Conservation (phyloP, 2,113 vertebrate species). For the Siniperca knerii region DNA sequence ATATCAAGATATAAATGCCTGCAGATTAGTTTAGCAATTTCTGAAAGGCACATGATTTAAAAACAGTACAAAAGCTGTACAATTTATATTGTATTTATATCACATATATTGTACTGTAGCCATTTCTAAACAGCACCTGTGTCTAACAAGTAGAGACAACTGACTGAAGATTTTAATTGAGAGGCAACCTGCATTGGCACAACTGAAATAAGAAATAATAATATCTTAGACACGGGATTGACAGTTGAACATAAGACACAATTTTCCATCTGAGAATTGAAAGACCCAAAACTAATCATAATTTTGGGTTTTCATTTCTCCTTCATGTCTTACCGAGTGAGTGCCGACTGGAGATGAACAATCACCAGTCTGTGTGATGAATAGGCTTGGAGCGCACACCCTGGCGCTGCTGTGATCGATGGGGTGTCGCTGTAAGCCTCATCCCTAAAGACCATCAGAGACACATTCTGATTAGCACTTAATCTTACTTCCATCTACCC, state of each 20-base stretch:
- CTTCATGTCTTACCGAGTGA: slow-evolving; percentile 32
- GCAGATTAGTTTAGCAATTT: background rate
- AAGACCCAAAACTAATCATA: slow-evolving; percentile 29
- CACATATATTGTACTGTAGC: background rate
- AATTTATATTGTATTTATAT: background rate
- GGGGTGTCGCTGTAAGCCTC: slow-evolving; percentile 60
- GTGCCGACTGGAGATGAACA: slow-evolving; percentile 55
- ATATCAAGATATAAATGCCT: background rate
- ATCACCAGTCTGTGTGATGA: slow-evolving; percentile 59
- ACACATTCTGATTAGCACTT: slow-evolving; percentile 73
- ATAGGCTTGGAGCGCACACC: slow-evolving; percentile 28
- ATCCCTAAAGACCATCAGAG: slow-evolving; percentile 63
- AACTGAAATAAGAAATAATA: slow-evolving; percentile 40
- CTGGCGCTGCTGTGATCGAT: slow-evolving; percentile 60
- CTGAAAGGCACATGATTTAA: background rate
- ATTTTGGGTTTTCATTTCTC: slow-evolving; percentile 49
- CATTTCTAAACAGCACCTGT: background rate
- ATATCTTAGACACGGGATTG: slow-evolving; percentile 28
- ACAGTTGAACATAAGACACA: slow-evolving; percentile 41
- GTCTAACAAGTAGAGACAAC: background rate
- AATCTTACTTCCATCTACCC: slow-evolving; percentile 63
- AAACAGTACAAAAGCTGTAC: background rate
- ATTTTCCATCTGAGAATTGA: slow-evolving; percentile 54
- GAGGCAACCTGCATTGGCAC: slow-evolving; percentile 22
- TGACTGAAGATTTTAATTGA: slow-evolving; percentile 15